These are phyloP conservation scores for Maniola hyperantus DNA, from an alignment of 2,888 invertebrate genomes.

Conservation along the genomic window DNA sequence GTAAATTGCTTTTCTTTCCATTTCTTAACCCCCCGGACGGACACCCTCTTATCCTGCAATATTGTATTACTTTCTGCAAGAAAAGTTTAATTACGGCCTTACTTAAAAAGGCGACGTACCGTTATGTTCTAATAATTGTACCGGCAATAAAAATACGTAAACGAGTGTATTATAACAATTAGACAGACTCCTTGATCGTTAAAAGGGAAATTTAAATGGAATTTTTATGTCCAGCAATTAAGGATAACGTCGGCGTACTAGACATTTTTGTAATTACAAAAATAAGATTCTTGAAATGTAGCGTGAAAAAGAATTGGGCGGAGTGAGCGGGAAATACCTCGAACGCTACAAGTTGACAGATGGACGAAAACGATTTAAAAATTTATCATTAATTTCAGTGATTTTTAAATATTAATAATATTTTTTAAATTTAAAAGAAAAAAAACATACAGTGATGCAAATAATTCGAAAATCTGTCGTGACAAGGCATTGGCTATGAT, in stretches of 20 bases:
- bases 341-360: slow-evolving; percentile 64
- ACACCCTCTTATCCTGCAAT: slow-evolving; percentile 61
- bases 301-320: slow-evolving; percentile 82
- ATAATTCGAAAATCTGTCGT: background rate
- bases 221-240: slow-evolving; percentile 84
- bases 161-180: slow-evolving; percentile 83
- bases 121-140: slow-evolving; percentile 82
- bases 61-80: slow-evolving; percentile 67
- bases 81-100: slow-evolving; percentile 77
- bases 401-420: background rate
- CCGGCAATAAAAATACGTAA: slow-evolving; percentile 82
- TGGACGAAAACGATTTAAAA: slow-evolving; percentile 50
- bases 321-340: slow-evolving; percentile 71
- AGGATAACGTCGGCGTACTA: slow-evolving; percentile 82
- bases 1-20: slow-evolving; percentile 79
- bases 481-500: background rate
- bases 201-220: slow-evolving; percentile 84
- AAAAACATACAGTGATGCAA: no score
- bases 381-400: slow-evolving; percentile 3
- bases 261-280: slow-evolving; percentile 83
- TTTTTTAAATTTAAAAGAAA: no score
- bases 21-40: slow-evolving; percentile 60
- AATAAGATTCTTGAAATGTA: slow-evolving; percentile 83
- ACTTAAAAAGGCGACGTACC: slow-evolving; percentile 72
- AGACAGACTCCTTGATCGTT: slow-evolving; percentile 81